A percentile compares a stretch with the other conserved stretches of the same genome.
These are phyloP conservation scores for Eupeodes latifasciatus DNA, from an alignment of 2,888 invertebrate genomes.

Conservation along the genomic window DNA sequence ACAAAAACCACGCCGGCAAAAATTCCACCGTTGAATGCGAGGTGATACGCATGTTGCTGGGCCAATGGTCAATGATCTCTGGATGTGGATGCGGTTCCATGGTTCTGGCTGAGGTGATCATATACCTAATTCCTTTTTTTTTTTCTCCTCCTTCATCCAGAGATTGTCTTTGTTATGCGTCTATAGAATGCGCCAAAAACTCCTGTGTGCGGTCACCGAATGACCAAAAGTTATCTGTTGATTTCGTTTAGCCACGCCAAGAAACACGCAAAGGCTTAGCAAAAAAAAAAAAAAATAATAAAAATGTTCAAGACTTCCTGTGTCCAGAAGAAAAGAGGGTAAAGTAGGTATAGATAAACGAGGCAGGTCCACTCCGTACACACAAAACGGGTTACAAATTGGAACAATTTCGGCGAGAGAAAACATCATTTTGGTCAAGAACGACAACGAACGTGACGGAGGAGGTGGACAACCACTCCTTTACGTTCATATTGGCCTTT, in stretches of 20 bases:
- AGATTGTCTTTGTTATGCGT: slow-evolving; percentile 51
- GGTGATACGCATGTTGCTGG: neutral
- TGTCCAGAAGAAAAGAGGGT: slow-evolving; percentile 6
- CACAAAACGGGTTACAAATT: slow-evolving; percentile 64
- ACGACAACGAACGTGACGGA: neutral
- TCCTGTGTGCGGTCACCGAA: slow-evolving; percentile 38
- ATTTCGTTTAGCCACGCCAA: slow-evolving; percentile 21
- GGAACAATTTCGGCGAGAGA: slow-evolving; percentile 54
- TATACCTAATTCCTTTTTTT: neutral
- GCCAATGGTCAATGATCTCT: slow-evolving; percentile 65
- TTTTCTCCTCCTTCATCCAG: slow-evolving; percentile 6
- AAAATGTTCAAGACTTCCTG: slow-evolving; percentile 42
- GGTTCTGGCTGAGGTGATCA: slow-evolving; percentile 22
- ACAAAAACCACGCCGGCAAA: slow-evolving; percentile 23
- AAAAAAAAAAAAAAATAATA: neutral
- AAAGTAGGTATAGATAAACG: neutral
- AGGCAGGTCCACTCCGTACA: slow-evolving; percentile 8
- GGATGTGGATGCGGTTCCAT: neutral
- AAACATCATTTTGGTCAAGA: slow-evolving; percentile 44
- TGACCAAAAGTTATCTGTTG: slow-evolving; percentile 58
- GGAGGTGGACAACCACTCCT: neutral
- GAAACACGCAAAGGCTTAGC: neutral
- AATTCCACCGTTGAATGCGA: slow-evolving; percentile 36
- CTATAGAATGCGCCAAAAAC: slow-evolving; percentile 36
- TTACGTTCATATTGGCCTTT: neutral